phyloP scores from a whole-genome alignment of 37 sponge, comb jelly and placozoan genomes.

The Oscarella lobularis region DNA sequence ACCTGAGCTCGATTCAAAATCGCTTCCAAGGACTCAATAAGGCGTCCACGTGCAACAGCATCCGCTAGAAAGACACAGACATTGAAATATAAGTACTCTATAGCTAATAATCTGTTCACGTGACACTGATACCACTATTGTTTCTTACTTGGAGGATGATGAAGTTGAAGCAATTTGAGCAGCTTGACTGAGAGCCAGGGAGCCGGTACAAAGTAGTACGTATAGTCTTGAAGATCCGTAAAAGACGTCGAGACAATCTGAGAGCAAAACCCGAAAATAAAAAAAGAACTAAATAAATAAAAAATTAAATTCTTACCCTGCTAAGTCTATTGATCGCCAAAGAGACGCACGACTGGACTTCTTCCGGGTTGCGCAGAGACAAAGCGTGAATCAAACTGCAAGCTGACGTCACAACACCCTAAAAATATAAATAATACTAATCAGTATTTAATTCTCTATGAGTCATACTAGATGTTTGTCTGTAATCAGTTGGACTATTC shows the following conservation, averaged over 20 bases:
- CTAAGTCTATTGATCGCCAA: conserved; percentile 51
- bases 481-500: conserved; percentile 65
- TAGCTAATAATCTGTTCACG: too few relatives aligned
- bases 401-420: conserved; percentile 17
- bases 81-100: background rate
- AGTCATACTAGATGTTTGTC: conserved; percentile 64
- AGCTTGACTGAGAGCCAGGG: conserved; percentile 91
- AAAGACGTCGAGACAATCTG: conserved; percentile 56
- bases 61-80: conserved; percentile 53
- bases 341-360: conserved; percentile 42
- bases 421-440: background rate
- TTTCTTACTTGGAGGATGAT: conserved; percentile 53
- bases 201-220: conserved; percentile 89
- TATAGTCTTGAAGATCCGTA: conserved; percentile 83
- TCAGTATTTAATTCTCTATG: background rate
- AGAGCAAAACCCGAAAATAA: background rate
- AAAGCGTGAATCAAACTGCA: conserved; percentile 74
- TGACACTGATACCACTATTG: too few relatives aligned
- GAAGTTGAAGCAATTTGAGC: conserved; percentile 66
- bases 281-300: conserved; percentile 7
- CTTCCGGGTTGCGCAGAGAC: conserved; percentile 31
- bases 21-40: conserved; percentile 72
- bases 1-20: conserved; percentile 66
- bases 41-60: conserved; percentile 26
- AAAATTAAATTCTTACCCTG: conserved; percentile 27